These are phyloP conservation scores for Tenthredo notha DNA, from an alignment of 2,888 invertebrate genomes.

Conservation along the genomic window DNA sequence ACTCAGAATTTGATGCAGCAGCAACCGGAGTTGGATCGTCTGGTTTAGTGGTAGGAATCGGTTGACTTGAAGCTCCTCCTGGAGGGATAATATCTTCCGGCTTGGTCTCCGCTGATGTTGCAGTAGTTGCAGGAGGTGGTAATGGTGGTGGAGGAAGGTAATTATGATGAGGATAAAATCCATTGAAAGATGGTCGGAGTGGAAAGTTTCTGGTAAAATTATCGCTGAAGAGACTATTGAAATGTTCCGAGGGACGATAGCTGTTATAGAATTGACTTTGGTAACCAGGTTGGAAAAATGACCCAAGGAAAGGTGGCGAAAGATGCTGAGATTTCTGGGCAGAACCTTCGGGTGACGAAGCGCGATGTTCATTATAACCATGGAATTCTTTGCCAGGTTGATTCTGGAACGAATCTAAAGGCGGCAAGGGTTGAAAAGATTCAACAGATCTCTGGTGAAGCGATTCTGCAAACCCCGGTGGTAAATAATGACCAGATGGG, in stretches of 20 bases:
- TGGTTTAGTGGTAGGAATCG: constrained; percentile 34
- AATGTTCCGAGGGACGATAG: constrained; percentile 49
- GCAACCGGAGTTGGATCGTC: not conserved
- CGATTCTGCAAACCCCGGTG: not conserved
- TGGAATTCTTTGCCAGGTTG: constrained; percentile 9
- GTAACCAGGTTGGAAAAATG: constrained; percentile 31
- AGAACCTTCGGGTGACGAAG: not conserved
- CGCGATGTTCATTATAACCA: not conserved
- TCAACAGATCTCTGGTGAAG: not conserved
- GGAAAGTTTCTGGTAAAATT: constrained; percentile 53
- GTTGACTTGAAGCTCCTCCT: constrained; percentile 6
- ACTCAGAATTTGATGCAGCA: constrained; percentile 48
- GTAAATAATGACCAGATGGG: not conserved
- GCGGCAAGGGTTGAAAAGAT: constrained; percentile 5
- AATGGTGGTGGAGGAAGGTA: constrained; percentile 19
- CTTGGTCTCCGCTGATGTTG: not conserved
- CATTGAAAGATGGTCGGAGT: constrained; percentile 36
- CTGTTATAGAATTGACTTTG: constrained; percentile 7
- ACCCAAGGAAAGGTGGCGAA: constrained; percentile 8
- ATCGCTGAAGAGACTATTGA: constrained; percentile 45
- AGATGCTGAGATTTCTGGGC: constrained; percentile 4
- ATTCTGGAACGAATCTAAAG: constrained; percentile 42
- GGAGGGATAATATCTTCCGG: constrained; percentile 3
- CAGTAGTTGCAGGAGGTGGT: not conserved
- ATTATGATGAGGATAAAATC: constrained; percentile 45